Evolutionary conservation across 1,140 invertebrate species (phyloP), one percentile per base, ranked within the genome.

Genomic region (Acromyrmex echinatior): DNA sequence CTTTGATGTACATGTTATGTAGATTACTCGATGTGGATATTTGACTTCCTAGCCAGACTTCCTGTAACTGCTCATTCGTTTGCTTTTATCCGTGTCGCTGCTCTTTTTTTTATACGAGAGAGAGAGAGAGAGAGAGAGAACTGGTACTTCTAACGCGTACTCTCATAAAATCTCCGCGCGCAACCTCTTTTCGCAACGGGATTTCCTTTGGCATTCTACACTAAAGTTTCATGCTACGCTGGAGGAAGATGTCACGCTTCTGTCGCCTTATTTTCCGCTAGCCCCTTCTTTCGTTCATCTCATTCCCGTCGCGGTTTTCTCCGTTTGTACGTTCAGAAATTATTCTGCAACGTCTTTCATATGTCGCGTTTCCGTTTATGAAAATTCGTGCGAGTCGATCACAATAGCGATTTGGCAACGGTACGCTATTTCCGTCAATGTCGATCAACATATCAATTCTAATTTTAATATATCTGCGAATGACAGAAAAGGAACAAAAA

Each of bases 1-100:
- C 88, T 91, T 86, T 86, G 78, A 91, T 71, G 81, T 84, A 9
- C 35, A 6, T 35, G 31, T 80, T 45, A 78, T 86, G 76, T 70
- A 62, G 45, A 86, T 88, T 77, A 87, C 86, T 90, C 79, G 73
- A 45, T 53, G 28, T 56, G 53, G 31, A 74, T 87, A 80, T 87
- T 87, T 16, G 28, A 9, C 16, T n/a, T 60, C 12, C 45, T 53
- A 39, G 21, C 45, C 21, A 21, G 21, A 21, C 21, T 21, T 21
- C 0, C 21, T 16, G 16, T 60, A 28, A n/a, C 14, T 25, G 53
- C 4, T 35, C 39, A 49, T 12, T 25, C 12, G 25, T 74, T 60
- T 87, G 62, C 39, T 60, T 14, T 49, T 60, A 10, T 87, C 81
- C 25, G 14, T n/a, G 14, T n/a, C 21, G 60, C 14, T 45, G 1